Percentiles rank a stretch among this genome's conserved stretches.
phyloP scores from a whole-genome alignment of 2,113 vertebrate species.

The Micronisus gabar region DNA sequence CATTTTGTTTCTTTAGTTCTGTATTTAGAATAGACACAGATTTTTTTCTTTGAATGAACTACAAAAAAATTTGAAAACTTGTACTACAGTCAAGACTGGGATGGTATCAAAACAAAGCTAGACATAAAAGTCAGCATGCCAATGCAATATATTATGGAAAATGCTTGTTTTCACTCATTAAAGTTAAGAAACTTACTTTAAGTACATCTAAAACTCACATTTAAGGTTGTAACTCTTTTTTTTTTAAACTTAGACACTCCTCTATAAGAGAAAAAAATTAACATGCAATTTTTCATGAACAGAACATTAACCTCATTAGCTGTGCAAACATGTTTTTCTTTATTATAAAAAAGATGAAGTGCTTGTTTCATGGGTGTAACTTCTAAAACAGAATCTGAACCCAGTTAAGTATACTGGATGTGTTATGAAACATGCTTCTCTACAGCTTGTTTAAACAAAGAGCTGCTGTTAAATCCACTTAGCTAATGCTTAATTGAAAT shows the following conservation, averaged over 20 bases:
- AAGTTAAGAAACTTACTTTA: not conserved
- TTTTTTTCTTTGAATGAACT: not conserved
- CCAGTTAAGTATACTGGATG: constrained; percentile 16
- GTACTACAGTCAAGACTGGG: not conserved
- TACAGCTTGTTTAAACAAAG: constrained; percentile 60
- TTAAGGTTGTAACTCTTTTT: not conserved
- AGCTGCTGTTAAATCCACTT: constrained; percentile 44
- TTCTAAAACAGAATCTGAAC: constrained; percentile 46
- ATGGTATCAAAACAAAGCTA: not conserved
- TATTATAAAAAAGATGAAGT: not conserved
- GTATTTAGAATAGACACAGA: not conserved
- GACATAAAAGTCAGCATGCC: not conserved
- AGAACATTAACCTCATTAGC: constrained; percentile 51
- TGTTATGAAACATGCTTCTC: constrained; percentile 34
- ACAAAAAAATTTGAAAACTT: not conserved
- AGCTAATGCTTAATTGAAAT: constrained; percentile 59
- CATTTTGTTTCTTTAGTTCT: not conserved
- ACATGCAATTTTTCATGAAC: not conserved
- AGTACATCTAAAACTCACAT: not conserved
- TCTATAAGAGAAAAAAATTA: not conserved
- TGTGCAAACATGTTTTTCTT: constrained; percentile 50
- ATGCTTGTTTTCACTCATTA: not conserved
- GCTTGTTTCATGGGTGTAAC: not conserved
- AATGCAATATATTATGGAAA: not conserved
- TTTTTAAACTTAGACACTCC: not conserved